A percentile compares a stretch with the other conserved stretches of the same genome.
These are phyloP conservation scores for Corythornis leucogaster DNA, from an alignment of 2,797 vertebrate species.

Conservation along the genomic window DNA sequence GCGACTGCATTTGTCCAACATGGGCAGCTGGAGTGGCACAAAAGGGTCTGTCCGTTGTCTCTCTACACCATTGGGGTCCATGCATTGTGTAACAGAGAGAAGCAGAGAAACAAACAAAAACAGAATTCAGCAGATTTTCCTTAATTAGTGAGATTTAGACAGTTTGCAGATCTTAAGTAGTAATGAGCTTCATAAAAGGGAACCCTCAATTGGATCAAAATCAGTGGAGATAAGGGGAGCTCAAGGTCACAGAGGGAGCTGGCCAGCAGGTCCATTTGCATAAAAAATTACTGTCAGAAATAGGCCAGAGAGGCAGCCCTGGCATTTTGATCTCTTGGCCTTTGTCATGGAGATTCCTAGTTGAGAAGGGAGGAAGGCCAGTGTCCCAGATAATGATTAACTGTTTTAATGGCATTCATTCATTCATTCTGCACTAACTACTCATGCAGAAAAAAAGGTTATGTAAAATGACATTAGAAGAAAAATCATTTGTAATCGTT, in stretches of 20 bases:
- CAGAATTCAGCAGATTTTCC: constrained; percentile 62
- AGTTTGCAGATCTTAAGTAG: constrained; percentile 73
- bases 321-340: constrained; percentile 87
- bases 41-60: not conserved
- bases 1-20: not conserved
- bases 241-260: constrained; percentile 91
- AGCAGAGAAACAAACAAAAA: not conserved
- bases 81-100: not conserved
- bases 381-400: constrained; percentile 90
- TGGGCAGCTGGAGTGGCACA: accelerated
- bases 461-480: constrained; percentile 91
- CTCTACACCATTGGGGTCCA: accelerated
- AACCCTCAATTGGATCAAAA: constrained; percentile 85
- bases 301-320: constrained; percentile 79
- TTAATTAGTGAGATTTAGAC: constrained; percentile 79
- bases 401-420: constrained; percentile 92
- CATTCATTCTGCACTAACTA: constrained; percentile 86
- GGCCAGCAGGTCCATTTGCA: constrained; percentile 84
- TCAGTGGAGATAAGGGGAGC: constrained; percentile 88
- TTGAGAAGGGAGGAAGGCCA: constrained; percentile 80
- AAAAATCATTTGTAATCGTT: constrained; percentile 91
- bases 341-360: constrained; percentile 91
- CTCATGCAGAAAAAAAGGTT: constrained; percentile 91
- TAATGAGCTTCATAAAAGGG: constrained; percentile 77
- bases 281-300: constrained; percentile 85